Conservation (phyloP, 2,797 vertebrate genomes). For the Tolypeutes matacus region DNA sequence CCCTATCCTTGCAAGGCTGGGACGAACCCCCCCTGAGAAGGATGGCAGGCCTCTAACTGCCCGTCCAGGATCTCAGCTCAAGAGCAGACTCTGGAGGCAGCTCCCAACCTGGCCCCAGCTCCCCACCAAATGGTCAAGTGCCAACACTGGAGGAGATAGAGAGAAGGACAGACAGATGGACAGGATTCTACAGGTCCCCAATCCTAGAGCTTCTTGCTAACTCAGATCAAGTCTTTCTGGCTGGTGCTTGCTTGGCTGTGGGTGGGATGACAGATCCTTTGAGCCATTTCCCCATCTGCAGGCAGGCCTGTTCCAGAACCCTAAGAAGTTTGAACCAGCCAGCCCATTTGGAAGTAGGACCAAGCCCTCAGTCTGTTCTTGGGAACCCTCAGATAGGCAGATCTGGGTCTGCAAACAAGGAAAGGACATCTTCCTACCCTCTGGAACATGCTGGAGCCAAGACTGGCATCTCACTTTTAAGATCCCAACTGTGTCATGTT, state of each 20-base stretch:
- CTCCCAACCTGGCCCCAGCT: background rate
- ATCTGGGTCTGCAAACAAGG: background rate
- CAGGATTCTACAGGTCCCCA: background rate
- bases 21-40: background rate
- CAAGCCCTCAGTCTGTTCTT: background rate
- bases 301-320: background rate
- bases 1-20: background rate
- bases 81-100: background rate
- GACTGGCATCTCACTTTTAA: background rate
- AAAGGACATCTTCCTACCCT: background rate
- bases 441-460: background rate
- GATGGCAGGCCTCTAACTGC: background rate
- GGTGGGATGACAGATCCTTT: no score
- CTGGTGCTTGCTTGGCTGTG: background rate
- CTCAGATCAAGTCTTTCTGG: background rate
- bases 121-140: no score
- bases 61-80: background rate
- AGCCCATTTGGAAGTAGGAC: background rate
- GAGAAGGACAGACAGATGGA: background rate
- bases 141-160: background rate
- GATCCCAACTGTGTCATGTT: no score
- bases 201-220: background rate
- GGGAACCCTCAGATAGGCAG: no score
- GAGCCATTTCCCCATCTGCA: background rate
- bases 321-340: background rate